Evolutionary conservation across 1,140 invertebrate genomes (phyloP), one percentile per base, ranked within the genome.

Genomic region (Diorhabda elongata): DNA sequence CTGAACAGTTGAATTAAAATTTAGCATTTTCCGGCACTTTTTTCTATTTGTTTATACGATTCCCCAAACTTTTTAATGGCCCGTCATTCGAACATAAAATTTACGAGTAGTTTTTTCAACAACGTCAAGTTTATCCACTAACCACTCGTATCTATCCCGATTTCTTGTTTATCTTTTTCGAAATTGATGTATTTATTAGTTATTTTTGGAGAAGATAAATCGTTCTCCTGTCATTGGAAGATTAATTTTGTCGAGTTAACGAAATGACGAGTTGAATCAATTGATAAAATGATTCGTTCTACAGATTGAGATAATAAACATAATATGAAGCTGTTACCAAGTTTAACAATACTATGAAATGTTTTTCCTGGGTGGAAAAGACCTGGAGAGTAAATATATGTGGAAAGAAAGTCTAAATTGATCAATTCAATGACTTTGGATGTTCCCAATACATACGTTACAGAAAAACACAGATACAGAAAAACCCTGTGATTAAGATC

Each of bases 141-240:
- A 8, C 6, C 47, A n/a, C 47, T 6, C 6, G 6, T 52, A 52
- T 52, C 47, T 52, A 52, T 52, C 47, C 47, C 6, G 3, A 2
- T 52, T 52, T 52, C 47, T 52, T 52, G 47, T 52, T 52, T 52
- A 52, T 52, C 47, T 52, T 6, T 52, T 52, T 52, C 47, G 47
- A 8, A 52, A n/a, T 52, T 52, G 47, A 52, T 52, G 47, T 52
- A 52, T 52, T 52, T 52, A 52, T 52, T 52, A 52, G 47, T 52
- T 52, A 52, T 52, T 52, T 52, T 52, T 52, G 47, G 47, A 52
- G n/a, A 52, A 52, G 47, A 52, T 52, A 52, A n/a, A 52, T 52
- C 6, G 47, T n/a, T n/a, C n/a, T 4, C n/a, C 47, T 52, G 47
- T 52, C 47, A 52, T 52, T 52, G n/a, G 47, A 52, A 52, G 47